Conservation (phyloP, 2,888 invertebrate species). For the Polydrusus pterygomalis region DNA sequence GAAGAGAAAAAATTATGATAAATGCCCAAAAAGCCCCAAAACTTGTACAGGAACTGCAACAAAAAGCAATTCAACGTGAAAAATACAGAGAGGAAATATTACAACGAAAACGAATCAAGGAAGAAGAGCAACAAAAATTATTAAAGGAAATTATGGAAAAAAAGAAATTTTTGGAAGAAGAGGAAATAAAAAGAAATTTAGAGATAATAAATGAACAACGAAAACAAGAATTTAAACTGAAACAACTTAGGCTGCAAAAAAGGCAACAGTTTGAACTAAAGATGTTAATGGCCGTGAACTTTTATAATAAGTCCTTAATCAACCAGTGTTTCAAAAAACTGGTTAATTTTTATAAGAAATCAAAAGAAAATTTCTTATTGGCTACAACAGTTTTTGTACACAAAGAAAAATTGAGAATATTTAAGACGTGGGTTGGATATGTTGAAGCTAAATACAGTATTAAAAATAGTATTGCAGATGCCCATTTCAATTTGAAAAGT, state of each 20-base stretch:
- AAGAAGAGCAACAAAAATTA: constrained; percentile 74
- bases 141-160: constrained; percentile 78
- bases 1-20: constrained; percentile 69
- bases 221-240: constrained; percentile 75
- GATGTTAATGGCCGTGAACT: constrained; percentile 70
- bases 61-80: constrained; percentile 80
- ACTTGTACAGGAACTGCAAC: constrained; percentile 83
- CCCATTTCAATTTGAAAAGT: constrained; percentile 74
- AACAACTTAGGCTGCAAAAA: constrained; percentile 76
- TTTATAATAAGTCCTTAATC: constrained; percentile 69
- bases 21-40: constrained; percentile 78
- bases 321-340: constrained; percentile 68
- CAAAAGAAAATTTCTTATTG: constrained; percentile 66
- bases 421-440: constrained; percentile 59
- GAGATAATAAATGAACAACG: constrained; percentile 78
- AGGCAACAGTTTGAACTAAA: constrained; percentile 71
- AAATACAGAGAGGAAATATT: constrained; percentile 70
- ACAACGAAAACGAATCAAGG: constrained; percentile 73
- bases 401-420: constrained; percentile 60
- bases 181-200: constrained; percentile 77
- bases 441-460: constrained; percentile 65
- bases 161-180: constrained; percentile 76
- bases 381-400: constrained; percentile 62
- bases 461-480: constrained; percentile 76
- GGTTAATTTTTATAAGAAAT: constrained; percentile 67